These are phyloP conservation scores for Anas platyrhynchos DNA, from an alignment of 2,113 vertebrate species.

Conservation along the genomic window DNA sequence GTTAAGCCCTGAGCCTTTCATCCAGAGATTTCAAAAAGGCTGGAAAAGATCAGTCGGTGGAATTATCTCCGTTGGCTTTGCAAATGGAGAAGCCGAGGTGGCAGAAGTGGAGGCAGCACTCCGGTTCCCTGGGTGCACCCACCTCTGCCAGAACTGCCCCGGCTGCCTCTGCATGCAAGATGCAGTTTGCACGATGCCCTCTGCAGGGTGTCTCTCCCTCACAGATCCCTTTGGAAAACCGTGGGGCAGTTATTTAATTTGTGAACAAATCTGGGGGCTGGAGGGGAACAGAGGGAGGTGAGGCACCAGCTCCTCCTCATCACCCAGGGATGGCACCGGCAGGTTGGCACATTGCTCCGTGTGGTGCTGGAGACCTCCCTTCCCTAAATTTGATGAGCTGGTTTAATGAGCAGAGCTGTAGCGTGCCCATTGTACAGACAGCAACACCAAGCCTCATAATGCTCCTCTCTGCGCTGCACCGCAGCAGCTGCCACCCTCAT, in stretches of 20 bases:
- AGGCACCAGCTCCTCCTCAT: background rate
- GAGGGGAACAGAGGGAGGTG: background rate
- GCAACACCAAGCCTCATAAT: background rate
- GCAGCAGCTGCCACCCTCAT: background rate
- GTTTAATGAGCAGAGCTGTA: no score
- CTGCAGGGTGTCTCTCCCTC: accelerated
- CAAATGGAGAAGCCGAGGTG: background rate
- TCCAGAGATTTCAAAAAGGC: background rate
- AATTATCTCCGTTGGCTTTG: background rate
- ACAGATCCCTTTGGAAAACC: background rate
- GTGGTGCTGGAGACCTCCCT: background rate
- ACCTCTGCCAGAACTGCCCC: background rate
- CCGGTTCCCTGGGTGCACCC: background rate
- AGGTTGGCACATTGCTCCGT: accelerated
- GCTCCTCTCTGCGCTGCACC: accelerated
- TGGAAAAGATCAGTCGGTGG: background rate
- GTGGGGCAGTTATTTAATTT: accelerated
- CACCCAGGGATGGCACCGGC: background rate
- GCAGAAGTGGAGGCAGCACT: background rate
- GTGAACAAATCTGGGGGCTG: accelerated
- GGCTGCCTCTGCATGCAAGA: background rate
- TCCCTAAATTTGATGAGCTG: background rate
- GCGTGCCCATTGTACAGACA: background rate
- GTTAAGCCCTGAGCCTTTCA: background rate
- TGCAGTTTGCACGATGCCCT: no score